Conservation (phyloP, 1,140 invertebrate species). For the Hesperophylax magnus region DNA sequence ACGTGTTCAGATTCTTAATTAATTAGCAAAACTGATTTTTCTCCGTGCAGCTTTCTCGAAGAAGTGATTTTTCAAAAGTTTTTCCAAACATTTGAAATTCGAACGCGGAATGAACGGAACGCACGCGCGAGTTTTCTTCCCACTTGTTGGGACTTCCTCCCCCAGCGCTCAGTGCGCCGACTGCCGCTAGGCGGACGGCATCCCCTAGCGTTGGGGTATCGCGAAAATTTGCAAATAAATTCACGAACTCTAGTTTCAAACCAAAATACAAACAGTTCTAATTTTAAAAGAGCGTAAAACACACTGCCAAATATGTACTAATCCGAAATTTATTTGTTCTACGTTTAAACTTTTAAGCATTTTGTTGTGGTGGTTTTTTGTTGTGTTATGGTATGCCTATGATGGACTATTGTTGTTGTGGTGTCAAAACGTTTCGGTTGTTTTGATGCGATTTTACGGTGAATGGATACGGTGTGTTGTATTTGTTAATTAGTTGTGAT, state of each 20-base stretch:
- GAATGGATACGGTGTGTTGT: neutral
- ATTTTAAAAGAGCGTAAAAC: conserved; percentile 6
- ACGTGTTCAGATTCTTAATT: too few relatives aligned
- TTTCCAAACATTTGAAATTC: conserved; percentile 14
- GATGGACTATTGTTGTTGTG: neutral
- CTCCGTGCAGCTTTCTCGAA: neutral
- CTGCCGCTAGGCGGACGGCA: conserved; percentile 61
- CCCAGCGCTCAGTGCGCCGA: conserved; percentile 64
- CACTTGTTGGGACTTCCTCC: conserved; percentile 69
- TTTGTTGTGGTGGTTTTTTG: neutral
- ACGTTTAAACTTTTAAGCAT: neutral
- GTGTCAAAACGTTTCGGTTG: neutral
- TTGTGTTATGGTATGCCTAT: neutral
- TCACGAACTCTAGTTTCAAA: neutral
- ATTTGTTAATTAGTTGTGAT: neutral
- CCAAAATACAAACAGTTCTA: conserved; percentile 3
- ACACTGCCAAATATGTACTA: too few relatives aligned
- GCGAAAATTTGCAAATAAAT: neutral
- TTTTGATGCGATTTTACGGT: conserved; percentile 4
- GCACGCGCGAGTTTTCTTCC: conserved; percentile 62
- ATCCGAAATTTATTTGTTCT: neutral
- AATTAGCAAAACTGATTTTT: too few relatives aligned
- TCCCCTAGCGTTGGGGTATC: conserved; percentile 58
- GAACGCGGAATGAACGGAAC: conserved; percentile 16
- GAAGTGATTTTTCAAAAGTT: conserved; percentile 6